Evolutionary conservation across 2,113 vertebrate genomes (phyloP), one percentile per base, ranked within the genome.

Genomic region (Rhinoderma darwinii): DNA sequence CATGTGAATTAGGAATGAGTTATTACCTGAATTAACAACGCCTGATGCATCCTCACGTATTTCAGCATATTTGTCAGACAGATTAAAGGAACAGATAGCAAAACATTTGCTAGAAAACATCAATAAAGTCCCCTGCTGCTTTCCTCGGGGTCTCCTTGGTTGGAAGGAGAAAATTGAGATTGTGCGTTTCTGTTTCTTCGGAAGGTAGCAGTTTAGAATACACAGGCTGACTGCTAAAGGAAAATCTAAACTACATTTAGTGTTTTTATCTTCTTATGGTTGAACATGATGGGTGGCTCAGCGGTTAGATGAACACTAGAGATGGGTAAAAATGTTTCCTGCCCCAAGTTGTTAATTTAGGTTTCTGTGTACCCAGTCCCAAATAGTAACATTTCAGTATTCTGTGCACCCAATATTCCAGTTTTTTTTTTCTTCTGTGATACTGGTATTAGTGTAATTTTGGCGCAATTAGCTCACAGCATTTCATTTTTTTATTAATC

Each of bases 81-180:
- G 91, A 92, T 94, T 91, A 95, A 93, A 92, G 91, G 88, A 89
- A 91, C 84, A 90, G 91, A 91, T 94, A 93, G 94, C 93, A 93
- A 94, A 95, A 94, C 92, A 92, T 94, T 95, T 93, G 91, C 91
- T 93, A 92, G 91, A 89, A 92, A 95, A 92, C 93, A 94, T 92
- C 92, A 94, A 93, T 95, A 94, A 90, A 89, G 92, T 91, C 92
- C 92, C 91, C 90, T 88, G 87, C 91, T 94, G 92, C 91, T 94
- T 92, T 93, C 93, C 93, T 94, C 92, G 92, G 90, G 89, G 54
- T 91, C 92, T 90, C 91, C 89, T 0, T 25, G 91, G 91, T 91
- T 85, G 93, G 93, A 92, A 93, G 91, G 94, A 93, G 93, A 91
- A 92, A 89, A 91, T 91, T 91, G 77, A 89, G 91, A 90, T 94